Evolutionary conservation across 1,140 invertebrate genomes (phyloP).

Genomic region (Grapholita molesta): DNA sequence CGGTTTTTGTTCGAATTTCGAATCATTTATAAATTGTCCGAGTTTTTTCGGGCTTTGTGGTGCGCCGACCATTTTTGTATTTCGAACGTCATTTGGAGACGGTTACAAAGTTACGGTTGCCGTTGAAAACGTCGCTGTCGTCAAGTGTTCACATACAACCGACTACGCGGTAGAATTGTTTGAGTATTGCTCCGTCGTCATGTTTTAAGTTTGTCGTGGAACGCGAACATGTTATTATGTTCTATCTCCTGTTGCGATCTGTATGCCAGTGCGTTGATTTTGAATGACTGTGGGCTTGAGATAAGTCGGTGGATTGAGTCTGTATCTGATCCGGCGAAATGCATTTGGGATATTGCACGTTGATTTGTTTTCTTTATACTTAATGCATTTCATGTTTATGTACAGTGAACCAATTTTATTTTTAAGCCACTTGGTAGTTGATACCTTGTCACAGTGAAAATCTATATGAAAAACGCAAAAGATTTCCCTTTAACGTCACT

Average conservation of each 20-base stretch:
- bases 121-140: background rate
- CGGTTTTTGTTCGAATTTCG: conserved; percentile 21
- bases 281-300: background rate
- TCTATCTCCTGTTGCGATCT: conserved; percentile 8
- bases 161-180: background rate
- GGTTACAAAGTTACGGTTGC: background rate
- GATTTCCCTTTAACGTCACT: too few species aligned
- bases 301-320: background rate
- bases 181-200: background rate
- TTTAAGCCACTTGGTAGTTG: too few species aligned
- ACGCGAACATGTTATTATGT: background rate
- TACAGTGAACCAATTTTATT: too few species aligned
- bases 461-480: too few species aligned
- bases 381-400: background rate
- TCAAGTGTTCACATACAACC: background rate
- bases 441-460: too few species aligned
- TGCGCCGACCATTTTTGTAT: conserved; percentile 14
- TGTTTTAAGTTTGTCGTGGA: background rate
- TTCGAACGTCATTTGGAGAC: conserved; percentile 1
- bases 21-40: conserved; percentile 31
- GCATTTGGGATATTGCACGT: conserved; percentile 2
- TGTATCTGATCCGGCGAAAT: background rate
- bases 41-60: conserved; percentile 12
- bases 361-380: background rate
- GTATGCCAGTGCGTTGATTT: background rate